Conservation (phyloP, 2,888 invertebrate genomes). For the Phaedon cochleariae region DNA sequence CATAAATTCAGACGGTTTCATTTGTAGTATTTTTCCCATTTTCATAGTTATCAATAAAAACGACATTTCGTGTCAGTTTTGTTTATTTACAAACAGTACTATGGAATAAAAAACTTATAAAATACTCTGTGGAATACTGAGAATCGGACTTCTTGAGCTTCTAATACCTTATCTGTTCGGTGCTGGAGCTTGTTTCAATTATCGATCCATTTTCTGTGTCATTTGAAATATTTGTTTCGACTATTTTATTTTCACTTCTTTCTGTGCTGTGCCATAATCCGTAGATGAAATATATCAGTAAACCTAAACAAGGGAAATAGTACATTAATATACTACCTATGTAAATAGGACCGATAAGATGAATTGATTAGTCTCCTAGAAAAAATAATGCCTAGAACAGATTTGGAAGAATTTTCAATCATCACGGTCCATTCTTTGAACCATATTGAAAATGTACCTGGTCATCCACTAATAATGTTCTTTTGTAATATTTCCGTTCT, state of each 20-base stretch:
- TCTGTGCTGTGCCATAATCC: constrained; percentile 76
- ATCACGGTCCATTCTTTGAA: no score
- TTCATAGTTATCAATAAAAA: neutral
- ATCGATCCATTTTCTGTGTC: constrained; percentile 10
- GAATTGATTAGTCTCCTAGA: no score
- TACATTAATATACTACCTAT: no score
- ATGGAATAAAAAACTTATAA: neutral
- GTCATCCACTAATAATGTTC: no score
- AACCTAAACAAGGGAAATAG: constrained; percentile 63
- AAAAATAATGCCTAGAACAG: no score
- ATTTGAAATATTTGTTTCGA: neutral
- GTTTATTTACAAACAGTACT: neutral
- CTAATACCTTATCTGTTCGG: neutral
- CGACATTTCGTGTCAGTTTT: neutral
- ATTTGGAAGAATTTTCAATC: no score
- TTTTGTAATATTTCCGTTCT: no score
- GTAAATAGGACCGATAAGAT: no score
- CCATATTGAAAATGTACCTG: no score
- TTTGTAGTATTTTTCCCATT: no score
- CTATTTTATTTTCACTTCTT: constrained; percentile 45
- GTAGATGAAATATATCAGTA: constrained; percentile 77
- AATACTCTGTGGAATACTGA: neutral
- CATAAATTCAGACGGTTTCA: no score
- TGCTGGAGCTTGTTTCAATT: neutral
- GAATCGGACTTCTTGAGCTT: neutral